Evolutionary conservation across 1,140 invertebrate genomes (phyloP).

Genomic region (Zaprionus inermis): DNA sequence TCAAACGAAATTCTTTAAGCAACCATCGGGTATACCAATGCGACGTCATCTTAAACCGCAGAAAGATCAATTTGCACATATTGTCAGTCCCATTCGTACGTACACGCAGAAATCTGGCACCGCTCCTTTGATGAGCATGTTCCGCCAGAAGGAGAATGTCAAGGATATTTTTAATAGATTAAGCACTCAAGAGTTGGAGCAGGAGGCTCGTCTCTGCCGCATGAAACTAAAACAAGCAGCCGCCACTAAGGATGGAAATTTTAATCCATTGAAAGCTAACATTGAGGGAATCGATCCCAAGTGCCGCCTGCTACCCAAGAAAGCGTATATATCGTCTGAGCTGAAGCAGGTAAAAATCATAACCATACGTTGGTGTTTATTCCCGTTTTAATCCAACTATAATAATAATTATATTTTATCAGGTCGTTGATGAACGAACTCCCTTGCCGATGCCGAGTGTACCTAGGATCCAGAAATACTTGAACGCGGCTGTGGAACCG

Average conservation of each 20-base stretch:
- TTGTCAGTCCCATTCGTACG: conserved; percentile 82
- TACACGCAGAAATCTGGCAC: conserved; percentile 83
- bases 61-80: conserved; percentile 69
- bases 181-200: conserved; percentile 60
- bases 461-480: conserved; percentile 73
- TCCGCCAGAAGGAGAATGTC: conserved; percentile 45
- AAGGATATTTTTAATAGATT: conserved; percentile 42
- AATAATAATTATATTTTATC: background rate
- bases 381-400: background rate
- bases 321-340: conserved; percentile 79
- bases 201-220: conserved; percentile 60
- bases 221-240: conserved; percentile 3
- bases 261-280: background rate
- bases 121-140: conserved; percentile 69
- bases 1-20: conserved; percentile 57
- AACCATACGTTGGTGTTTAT: background rate
- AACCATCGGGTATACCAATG: conserved; percentile 46
- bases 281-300: conserved; percentile 32
- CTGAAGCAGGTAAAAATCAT: conserved; percentile 63
- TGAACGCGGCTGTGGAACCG: conserved; percentile 67
- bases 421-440: conserved; percentile 78
- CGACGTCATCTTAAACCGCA: conserved; percentile 46
- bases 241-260: background rate
- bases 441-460: conserved; percentile 73
- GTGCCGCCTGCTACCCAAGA: conserved; percentile 65